These are phyloP conservation scores for Apistogramma diplotaenia DNA, from an alignment of 2,113 vertebrate genomes.

Conservation along the genomic window DNA sequence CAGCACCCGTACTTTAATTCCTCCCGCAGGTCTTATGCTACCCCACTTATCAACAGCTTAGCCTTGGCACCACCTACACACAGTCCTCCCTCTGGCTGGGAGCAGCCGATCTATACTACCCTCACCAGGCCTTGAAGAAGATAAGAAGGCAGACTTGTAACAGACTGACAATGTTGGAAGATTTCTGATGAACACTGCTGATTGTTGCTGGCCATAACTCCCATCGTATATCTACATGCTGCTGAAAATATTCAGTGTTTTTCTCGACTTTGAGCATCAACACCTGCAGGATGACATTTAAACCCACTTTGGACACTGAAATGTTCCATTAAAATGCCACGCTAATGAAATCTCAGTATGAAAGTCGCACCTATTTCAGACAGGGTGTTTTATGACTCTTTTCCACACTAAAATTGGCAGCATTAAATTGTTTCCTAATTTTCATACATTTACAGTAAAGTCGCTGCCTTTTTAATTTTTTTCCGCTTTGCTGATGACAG, in stretches of 20 bases:
- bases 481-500: neutral
- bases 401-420: neutral
- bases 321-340: slow-evolving; percentile 13
- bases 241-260: neutral
- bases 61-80: slow-evolving; percentile 82
- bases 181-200: neutral
- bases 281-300: neutral
- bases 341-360: slow-evolving; percentile 16
- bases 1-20: slow-evolving; percentile 90
- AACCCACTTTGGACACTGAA: neutral
- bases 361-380: slow-evolving; percentile 20
- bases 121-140: slow-evolving; percentile 81
- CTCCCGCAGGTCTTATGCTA: slow-evolving; percentile 81
- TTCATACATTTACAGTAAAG: slow-evolving; percentile 1
- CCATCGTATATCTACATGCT: neutral
- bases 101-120: slow-evolving; percentile 87
- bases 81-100: slow-evolving; percentile 85
- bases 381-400: slow-evolving; percentile 1
- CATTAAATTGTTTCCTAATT: neutral
- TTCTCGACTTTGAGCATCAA: neutral
- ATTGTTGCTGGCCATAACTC: neutral
- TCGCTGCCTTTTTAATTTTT: neutral
- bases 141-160: neutral
- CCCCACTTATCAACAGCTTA: slow-evolving; percentile 83
- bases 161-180: neutral